Percentiles rank a stretch among this genome's conserved stretches.
Evolutionary conservation across 2,888 invertebrate species (phyloP).

Genomic region (Alloscopus bannaensis): DNA sequence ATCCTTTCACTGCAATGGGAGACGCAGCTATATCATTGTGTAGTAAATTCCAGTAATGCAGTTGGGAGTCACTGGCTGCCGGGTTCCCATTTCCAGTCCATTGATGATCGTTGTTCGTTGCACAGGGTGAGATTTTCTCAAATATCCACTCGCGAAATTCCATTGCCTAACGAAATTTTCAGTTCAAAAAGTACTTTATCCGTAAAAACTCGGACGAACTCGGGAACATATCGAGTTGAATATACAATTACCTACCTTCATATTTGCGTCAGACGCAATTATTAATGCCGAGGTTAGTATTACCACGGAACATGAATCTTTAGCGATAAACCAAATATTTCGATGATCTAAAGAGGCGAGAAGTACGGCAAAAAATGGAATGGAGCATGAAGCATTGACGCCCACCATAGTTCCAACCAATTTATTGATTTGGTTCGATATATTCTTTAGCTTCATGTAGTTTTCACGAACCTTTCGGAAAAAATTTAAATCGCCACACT

Average conservation of each 20-base stretch:
- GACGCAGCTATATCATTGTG: conserved; percentile 36
- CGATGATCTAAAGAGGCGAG: background rate
- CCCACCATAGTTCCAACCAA: background rate
- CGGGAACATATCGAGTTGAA: no score
- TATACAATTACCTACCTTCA: conserved; percentile 17
- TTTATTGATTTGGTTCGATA: background rate
- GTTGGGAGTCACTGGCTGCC: background rate
- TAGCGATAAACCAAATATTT: background rate
- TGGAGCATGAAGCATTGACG: background rate
- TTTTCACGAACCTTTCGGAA: background rate
- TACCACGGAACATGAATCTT: background rate
- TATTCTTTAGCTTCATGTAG: conserved; percentile 6
- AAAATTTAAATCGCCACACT: no score
- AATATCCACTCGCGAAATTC: conserved; percentile 10
- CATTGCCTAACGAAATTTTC: background rate
- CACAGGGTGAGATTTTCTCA: background rate
- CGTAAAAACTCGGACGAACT: no score
- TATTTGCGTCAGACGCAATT: background rate
- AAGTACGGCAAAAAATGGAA: conserved; percentile 4
- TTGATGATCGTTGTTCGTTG: background rate
- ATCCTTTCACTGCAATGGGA: conserved; percentile 21
- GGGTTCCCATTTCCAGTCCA: background rate
- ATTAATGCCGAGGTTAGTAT: background rate
- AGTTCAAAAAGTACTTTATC: no score
- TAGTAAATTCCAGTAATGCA: conserved; percentile 17